Conservation (phyloP, 2,797 vertebrate genomes). For the Lacerta bilineata region DNA sequence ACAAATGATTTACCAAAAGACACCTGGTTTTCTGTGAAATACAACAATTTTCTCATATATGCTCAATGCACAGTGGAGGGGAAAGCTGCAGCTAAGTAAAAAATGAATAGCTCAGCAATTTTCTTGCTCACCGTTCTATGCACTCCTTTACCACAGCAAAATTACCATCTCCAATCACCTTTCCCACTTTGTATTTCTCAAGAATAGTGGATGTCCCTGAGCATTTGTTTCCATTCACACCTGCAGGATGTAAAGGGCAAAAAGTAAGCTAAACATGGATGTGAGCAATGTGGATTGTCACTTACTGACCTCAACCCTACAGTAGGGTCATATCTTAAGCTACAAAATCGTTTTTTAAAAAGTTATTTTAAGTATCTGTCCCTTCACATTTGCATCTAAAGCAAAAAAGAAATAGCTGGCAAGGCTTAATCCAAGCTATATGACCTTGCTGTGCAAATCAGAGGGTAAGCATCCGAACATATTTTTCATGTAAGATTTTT, state of each 20-base stretch:
- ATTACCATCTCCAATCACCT: slow-evolving; percentile 98
- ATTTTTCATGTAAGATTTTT: not conserved
- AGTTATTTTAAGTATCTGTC: slow-evolving; percentile 38
- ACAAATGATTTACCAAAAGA: not conserved
- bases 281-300: slow-evolving; percentile 29
- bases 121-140: slow-evolving; percentile 87
- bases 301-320: not conserved
- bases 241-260: slow-evolving; percentile 62
- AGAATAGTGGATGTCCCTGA: slow-evolving; percentile 83
- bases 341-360: slow-evolving; percentile 2
- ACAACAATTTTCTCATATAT: not conserved
- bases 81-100: not conserved
- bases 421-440: slow-evolving; percentile 1
- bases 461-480: slow-evolving; percentile 6
- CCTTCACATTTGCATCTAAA: slow-evolving; percentile 41
- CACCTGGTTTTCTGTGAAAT: not conserved
- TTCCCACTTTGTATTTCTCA: slow-evolving; percentile 95
- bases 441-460: slow-evolving; percentile 33
- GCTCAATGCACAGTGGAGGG: slow-evolving; percentile 7
- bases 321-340: slow-evolving; percentile 45
- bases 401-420: not conserved
- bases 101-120: not conserved
- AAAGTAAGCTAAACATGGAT: slow-evolving; percentile 35
- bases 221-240: slow-evolving; percentile 92
- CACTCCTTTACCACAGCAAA: slow-evolving; percentile 98